Base-by-base conservation (phyloP, 2,888 invertebrate species). In the Drosophila anceps region DNA sequence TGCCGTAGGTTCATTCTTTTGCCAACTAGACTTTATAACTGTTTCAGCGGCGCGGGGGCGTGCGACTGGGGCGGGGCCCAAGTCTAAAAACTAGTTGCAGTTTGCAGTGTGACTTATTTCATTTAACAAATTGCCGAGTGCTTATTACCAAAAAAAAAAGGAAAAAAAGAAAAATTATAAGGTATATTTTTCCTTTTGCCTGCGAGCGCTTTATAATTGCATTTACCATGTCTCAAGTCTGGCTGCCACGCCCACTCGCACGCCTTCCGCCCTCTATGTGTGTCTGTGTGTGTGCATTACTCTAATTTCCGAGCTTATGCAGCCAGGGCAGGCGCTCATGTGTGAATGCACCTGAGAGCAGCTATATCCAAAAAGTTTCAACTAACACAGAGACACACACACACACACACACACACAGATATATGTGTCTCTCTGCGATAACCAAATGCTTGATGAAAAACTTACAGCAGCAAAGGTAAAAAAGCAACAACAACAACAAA, bases 331-430 rank as follows among this genome's bases (percentile, higher is more conserved):
- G 41, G 70, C 79, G 71, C 70, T 77, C 88, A 85, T 88, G 90
- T 85, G 86, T 88, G 73, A 90, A 80, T 85, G 84, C 88, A 80
- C 84, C 84, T 83, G 63, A 27, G 86, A 80, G 81, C 50, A 50
- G 31, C 33, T 69, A 77, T 76, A 73, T 75, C 68, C 72, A 55
- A 82, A 84, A 89, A 89, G 51, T 48, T 63, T 44, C 53, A 57
- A 58, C 44, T 48, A 48, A 27, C 37, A 53, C 31, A 41, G 35
- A 57, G 31, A 37, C 20, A 12, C 31, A 15, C 18, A 37, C 29
- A 41, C 31, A 18, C 13, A 24, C 29, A 48, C 39, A 57, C 15
- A 27, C 10, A 18, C 24, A 44, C 37, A 18, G 33, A 50, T 9
- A 35, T n/a, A 24, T 24, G 48, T 18, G 18, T 18, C 67, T 50